Evolutionary conservation across 37 sponge, comb jelly and placozoan genomes (phyloP).

Genomic region (Beroe ovata): DNA sequence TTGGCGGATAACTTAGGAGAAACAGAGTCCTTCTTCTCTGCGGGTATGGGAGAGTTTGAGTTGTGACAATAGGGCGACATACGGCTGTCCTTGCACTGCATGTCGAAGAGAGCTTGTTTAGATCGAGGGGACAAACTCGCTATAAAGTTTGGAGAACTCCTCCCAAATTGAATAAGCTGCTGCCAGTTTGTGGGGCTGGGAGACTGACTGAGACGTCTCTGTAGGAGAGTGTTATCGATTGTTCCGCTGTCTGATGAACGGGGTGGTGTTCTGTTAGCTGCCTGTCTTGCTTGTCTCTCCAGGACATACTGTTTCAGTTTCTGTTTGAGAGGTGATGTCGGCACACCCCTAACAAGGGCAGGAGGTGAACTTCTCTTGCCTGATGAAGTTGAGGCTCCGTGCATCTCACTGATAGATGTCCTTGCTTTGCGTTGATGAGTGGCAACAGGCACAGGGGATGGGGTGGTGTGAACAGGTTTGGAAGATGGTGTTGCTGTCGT

Average conservation of each 20-base stretch:
- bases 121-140: conserved; percentile 58
- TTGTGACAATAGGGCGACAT: neutral
- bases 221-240: conserved; percentile 17
- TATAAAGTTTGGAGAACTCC: conserved; percentile 54
- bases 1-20: neutral
- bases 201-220: conserved; percentile 41
- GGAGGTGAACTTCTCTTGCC: conserved; percentile 15
- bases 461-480: neutral
- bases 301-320: conserved; percentile 63
- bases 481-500: neutral
- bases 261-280: conserved; percentile 59
- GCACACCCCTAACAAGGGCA: neutral
- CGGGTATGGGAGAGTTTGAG: neutral
- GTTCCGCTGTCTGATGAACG: neutral
- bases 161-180: conserved; percentile 42
- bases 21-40: neutral
- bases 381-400: neutral
- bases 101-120: conserved; percentile 4
- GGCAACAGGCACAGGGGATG: neutral
- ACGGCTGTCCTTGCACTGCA: conserved; percentile 6
- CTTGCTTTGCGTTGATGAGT: conserved; percentile 48
- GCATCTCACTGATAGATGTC: conserved; percentile 28
- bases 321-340: conserved; percentile 59
- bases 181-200: conserved; percentile 63
- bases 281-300: conserved; percentile 63